Conservation (phyloP, 2,888 invertebrate genomes). For the Subacronicta megacephala region DNA sequence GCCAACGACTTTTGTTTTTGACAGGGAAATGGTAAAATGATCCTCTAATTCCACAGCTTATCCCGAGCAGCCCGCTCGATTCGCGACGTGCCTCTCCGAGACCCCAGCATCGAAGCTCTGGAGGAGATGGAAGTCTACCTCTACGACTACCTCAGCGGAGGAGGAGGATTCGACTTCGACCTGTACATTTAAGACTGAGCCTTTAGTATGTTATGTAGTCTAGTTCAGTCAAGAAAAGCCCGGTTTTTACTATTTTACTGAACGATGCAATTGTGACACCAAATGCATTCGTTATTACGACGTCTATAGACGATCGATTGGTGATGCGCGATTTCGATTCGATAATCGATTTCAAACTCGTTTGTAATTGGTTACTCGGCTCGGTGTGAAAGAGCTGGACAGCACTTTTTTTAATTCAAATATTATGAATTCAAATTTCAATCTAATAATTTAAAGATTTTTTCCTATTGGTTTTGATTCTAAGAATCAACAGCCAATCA, state of each 20-base stretch:
- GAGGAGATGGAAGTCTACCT: conserved; percentile 90
- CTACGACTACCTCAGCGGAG: conserved; percentile 91
- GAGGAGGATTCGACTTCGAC: conserved; percentile 89
- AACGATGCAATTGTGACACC: no score
- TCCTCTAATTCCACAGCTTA: conserved; percentile 54
- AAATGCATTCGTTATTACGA: no score
- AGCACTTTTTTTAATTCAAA: no score
- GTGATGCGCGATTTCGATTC: neutral
- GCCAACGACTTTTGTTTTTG: no score
- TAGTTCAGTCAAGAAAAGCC: conserved; percentile 47
- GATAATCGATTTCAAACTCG: neutral
- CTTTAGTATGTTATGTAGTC: conserved; percentile 32
- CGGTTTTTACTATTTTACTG: neutral
- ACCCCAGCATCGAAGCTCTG: conserved; percentile 83
- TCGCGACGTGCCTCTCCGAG: conserved; percentile 76
- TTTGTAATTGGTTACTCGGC: no score
- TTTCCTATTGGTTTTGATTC: no score
- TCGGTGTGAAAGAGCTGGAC: no score
- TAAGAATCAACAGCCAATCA: no score
- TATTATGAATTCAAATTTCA: no score
- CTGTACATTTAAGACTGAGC: conserved; percentile 74
- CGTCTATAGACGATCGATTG: neutral
- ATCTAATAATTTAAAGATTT: no score
- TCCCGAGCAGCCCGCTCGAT: conserved; percentile 87
- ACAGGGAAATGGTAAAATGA: neutral